A percentile compares a stretch with the other conserved stretches of the same genome.
phyloP scores from a whole-genome alignment of 1,140 invertebrate species.

The Trichoplusia ni region DNA sequence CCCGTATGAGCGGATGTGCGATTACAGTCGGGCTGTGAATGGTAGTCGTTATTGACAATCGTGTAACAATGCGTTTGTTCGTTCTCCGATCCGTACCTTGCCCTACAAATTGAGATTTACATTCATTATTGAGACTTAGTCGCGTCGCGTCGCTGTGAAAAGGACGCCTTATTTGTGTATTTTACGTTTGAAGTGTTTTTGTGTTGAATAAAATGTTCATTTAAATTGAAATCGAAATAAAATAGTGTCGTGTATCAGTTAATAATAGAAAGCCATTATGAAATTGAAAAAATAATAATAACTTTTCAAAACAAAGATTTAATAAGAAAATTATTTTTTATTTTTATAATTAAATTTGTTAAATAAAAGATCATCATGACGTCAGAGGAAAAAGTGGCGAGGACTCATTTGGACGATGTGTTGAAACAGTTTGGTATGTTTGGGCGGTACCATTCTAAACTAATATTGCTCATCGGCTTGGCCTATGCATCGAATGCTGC shows the following conservation, averaged over 20 bases:
- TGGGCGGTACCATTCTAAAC: slow-evolving; percentile 50
- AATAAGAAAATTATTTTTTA: too few relatives aligned
- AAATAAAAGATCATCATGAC: not conserved
- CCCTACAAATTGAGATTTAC: slow-evolving; percentile 4
- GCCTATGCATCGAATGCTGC: slow-evolving; percentile 53
- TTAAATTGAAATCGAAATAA: too few relatives aligned
- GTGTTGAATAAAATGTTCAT: too few relatives aligned
- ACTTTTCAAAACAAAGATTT: too few relatives aligned
- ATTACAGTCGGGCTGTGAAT: slow-evolving; percentile 22
- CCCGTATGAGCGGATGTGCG: not conserved
- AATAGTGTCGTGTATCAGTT: too few relatives aligned
- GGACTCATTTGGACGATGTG: slow-evolving; percentile 53
- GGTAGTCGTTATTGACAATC: slow-evolving; percentile 5
- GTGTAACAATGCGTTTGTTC: slow-evolving; percentile 11
- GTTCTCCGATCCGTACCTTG: not conserved
- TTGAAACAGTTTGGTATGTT: slow-evolving; percentile 55
- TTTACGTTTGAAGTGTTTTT: too few relatives aligned
- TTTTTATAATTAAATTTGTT: not conserved
- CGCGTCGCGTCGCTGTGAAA: not conserved
- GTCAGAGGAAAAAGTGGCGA: slow-evolving; percentile 32
- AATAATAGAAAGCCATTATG: too few relatives aligned
- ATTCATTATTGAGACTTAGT: slow-evolving; percentile 22
- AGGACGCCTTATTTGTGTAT: not conserved
- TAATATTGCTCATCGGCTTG: slow-evolving; percentile 45
- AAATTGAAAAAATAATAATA: not conserved